Conservation (phyloP, 2,797 vertebrate genomes). For the Coregonus sp. region DNA sequence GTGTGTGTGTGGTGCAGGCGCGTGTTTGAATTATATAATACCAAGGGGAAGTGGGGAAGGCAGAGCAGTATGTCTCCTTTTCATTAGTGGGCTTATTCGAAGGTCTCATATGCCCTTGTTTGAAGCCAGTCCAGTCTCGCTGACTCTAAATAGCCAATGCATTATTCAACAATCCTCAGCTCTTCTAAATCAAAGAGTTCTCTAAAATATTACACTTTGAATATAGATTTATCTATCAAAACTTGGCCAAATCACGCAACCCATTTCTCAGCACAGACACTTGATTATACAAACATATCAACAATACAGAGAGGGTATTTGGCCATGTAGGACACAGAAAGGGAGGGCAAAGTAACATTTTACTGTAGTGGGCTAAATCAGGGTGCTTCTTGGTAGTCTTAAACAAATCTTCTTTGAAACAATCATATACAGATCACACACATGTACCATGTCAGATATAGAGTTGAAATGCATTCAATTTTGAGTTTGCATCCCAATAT, state of each 20-base stretch:
- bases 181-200: conserved; percentile 34
- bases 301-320: conserved; percentile 16
- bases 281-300: conserved; percentile 59
- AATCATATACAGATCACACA: no score
- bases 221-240: conserved; percentile 67
- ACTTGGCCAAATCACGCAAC: conserved; percentile 56
- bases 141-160: conserved; percentile 66
- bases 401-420: no score
- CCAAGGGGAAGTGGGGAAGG: conserved; percentile 17
- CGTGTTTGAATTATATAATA: conserved; percentile 51
- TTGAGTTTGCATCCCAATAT: no score
- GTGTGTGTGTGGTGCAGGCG: conserved; percentile 2
- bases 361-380: no score
- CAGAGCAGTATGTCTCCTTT: conserved; percentile 59
- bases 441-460: no score
- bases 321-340: conserved; percentile 47
- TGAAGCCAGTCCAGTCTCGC: conserved; percentile 51
- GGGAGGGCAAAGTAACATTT: neutral
- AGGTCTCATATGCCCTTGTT: conserved; percentile 55
- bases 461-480: no score
- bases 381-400: no score
- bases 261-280: conserved; percentile 53
- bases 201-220: conserved; percentile 72
- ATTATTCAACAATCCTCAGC: conserved; percentile 62
- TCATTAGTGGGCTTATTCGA: conserved; percentile 62